Percentiles rank a stretch among this genome's conserved stretches.
Conservation (phyloP, 2,797 vertebrate species). For the Bucorvus abyssinicus region DNA sequence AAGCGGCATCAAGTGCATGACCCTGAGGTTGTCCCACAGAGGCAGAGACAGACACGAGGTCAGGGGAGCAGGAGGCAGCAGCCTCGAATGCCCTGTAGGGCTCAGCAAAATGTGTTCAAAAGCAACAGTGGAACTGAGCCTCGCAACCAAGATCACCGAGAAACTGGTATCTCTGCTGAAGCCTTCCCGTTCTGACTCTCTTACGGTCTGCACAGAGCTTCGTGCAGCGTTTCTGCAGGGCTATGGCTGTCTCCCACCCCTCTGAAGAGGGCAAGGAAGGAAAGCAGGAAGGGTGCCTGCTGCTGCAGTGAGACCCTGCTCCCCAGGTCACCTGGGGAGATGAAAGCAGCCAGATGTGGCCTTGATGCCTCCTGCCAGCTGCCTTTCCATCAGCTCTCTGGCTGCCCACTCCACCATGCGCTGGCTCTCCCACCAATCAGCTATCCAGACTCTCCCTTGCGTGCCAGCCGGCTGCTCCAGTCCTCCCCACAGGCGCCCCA, state of each 20-base stretch:
- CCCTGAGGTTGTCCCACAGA: not conserved
- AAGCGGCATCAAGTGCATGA: accelerated
- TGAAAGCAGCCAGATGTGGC: not conserved
- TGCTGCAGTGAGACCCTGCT: not conserved
- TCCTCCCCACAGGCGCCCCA: not conserved
- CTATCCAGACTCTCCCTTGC: not conserved
- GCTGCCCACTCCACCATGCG: not conserved
- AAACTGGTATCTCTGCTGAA: not conserved
- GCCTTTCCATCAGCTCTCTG: not conserved
- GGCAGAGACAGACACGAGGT: not conserved
- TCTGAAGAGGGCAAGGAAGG: not conserved
- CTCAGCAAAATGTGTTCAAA: not conserved
- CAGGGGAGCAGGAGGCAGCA: not conserved
- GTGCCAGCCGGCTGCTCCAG: accelerated
- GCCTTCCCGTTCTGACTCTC: accelerated
- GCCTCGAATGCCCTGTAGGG: accelerated
- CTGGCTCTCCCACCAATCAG: not conserved
- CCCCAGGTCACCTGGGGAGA: not conserved
- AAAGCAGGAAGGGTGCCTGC: not conserved
- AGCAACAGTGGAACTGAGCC: not conserved
- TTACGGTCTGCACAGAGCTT: accelerated
- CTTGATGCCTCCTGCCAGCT: not conserved
- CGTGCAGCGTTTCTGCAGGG: not conserved
- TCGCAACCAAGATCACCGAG: accelerated
- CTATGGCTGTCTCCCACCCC: not conserved